These are phyloP conservation scores for Tokudaia tokunoshimensis DNA, from an alignment of 2,797 vertebrate genomes.

Conservation along the genomic window DNA sequence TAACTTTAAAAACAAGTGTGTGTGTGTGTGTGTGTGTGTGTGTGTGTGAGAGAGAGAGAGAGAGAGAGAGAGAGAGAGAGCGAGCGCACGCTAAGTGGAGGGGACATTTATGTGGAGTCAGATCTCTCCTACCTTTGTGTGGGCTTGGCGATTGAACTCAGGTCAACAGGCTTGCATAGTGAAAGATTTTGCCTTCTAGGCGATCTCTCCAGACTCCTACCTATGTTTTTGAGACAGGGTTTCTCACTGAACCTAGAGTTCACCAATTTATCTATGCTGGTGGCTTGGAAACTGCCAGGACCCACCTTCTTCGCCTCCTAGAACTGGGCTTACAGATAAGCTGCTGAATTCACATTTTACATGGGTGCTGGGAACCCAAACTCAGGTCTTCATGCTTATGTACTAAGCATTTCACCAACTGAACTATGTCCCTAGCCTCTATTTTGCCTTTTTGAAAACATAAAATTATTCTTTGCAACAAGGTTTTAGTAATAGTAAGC, in stretches of 20 bases:
- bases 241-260: background rate
- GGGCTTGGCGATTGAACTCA: background rate
- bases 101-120: background rate
- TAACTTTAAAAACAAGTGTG: no score
- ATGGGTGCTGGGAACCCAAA: background rate
- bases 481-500: slow-evolving; percentile 27
- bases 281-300: background rate
- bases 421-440: background rate
- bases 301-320: background rate
- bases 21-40: no score
- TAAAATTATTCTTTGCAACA: slow-evolving; percentile 47
- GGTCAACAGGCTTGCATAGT: no score
- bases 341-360: background rate
- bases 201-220: background rate
- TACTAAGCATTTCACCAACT: background rate
- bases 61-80: background rate
- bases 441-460: background rate
- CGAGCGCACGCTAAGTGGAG: background rate
- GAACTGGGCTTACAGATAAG: background rate
- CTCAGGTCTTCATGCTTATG: background rate
- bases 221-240: background rate
- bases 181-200: background rate
- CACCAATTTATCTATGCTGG: background rate
- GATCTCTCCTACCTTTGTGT: background rate
- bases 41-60: background rate